Evolutionary conservation across 2,888 invertebrate genomes (phyloP).

Genomic region (Pocota personata): DNA sequence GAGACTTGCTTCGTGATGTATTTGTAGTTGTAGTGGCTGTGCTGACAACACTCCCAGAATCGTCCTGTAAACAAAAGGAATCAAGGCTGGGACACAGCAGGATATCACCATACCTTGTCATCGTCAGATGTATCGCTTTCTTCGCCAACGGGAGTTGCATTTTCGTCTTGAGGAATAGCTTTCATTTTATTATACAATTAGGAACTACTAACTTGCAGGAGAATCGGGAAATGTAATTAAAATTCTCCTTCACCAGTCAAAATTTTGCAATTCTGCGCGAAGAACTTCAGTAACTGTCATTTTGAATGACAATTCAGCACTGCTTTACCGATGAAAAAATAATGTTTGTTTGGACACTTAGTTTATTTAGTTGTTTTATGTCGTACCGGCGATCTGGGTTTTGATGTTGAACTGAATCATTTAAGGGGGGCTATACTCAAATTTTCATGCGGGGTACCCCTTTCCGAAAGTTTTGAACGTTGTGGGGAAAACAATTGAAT

Average conservation of each 20-base stretch:
- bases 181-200: constrained; percentile 25
- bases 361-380: no score
- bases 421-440: no score
- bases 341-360: background rate
- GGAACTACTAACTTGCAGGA: background rate
- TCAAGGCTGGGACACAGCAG: background rate
- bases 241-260: background rate
- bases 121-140: constrained; percentile 76
- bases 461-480: no score
- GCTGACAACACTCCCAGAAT: constrained; percentile 92
- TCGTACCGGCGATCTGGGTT: no score
- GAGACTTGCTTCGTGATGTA: constrained; percentile 91
- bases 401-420: no score
- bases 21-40: constrained; percentile 91
- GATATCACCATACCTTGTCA: constrained; percentile 60
- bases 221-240: background rate
- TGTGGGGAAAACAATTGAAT: no score
- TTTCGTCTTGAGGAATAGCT: constrained; percentile 37
- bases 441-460: no score
- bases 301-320: background rate
- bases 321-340: background rate
- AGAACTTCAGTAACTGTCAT: background rate
- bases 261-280: background rate
- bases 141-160: background rate
- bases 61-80: constrained; percentile 82